A percentile compares a stretch with the other conserved stretches of the same genome.
Evolutionary conservation across 2,113 vertebrate species (phyloP).

Genomic region (Amphiprion percula): DNA sequence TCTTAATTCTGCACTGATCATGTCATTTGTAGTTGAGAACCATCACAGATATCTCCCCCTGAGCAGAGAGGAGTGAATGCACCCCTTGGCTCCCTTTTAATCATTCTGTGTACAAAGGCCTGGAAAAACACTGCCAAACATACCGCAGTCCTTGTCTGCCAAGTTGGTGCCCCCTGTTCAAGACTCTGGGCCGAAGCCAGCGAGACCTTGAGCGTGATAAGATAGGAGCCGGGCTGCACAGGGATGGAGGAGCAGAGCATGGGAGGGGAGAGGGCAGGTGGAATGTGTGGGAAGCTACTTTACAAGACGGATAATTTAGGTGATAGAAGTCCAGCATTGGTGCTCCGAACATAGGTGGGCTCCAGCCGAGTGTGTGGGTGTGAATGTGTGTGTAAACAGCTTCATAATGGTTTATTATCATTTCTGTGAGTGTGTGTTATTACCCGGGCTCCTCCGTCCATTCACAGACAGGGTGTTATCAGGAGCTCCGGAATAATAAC

Average conservation of each 20-base stretch:
- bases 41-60: conserved; percentile 36
- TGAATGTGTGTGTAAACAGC: conserved; percentile 44
- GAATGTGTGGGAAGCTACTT: conserved; percentile 71
- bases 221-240: conserved; percentile 64
- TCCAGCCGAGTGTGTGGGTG: conserved; percentile 26
- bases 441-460: conserved; percentile 30
- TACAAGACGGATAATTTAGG: conserved; percentile 47
- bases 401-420: conserved; percentile 43
- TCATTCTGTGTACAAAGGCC: conserved; percentile 72
- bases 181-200: conserved; percentile 74
- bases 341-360: conserved; percentile 32
- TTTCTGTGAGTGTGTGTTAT: conserved; percentile 37
- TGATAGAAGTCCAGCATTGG: conserved; percentile 26
- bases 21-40: conserved; percentile 26
- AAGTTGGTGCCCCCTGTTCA: conserved; percentile 69
- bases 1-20: conserved; percentile 26
- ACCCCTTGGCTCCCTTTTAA: conserved; percentile 45
- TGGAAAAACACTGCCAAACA: conserved; percentile 76
- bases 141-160: conserved; percentile 73
- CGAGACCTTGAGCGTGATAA: conserved; percentile 80
- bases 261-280: conserved; percentile 11
- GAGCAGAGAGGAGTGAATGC: conserved; percentile 24
- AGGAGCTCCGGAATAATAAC: conserved; percentile 39
- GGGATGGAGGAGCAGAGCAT: conserved; percentile 45
- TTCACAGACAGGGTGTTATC: conserved; percentile 40